These are phyloP conservation scores for Hetaerina americana DNA, from an alignment of 1,140 invertebrate species.

Conservation along the genomic window DNA sequence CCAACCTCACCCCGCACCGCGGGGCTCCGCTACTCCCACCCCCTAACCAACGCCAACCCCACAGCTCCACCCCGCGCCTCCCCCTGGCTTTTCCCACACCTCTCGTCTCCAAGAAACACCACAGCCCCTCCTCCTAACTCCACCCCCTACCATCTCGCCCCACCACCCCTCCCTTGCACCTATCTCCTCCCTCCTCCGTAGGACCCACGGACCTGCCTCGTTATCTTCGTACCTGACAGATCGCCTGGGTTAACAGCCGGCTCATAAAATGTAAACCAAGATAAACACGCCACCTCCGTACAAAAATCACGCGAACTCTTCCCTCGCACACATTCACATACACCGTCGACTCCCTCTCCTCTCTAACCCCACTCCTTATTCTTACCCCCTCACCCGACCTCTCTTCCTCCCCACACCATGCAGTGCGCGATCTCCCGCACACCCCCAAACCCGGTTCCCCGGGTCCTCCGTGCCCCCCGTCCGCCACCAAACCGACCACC, in stretches of 20 bases:
- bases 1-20: too few relatives aligned
- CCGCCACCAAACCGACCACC: too few relatives aligned
- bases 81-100: neutral
- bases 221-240: neutral
- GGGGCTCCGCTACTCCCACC: too few relatives aligned
- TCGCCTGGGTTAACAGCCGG: neutral
- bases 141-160: neutral
- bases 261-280: neutral
- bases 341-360: neutral
- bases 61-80: neutral
- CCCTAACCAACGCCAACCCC: too few relatives aligned
- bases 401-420: too few relatives aligned
- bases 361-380: neutral
- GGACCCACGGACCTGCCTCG: neutral
- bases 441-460: too few relatives aligned
- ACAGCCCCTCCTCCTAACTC: neutral
- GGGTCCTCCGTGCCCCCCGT: too few relatives aligned
- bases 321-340: neutral
- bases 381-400: neutral
- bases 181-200: neutral
- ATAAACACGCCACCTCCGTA: neutral
- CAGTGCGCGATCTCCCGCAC: too few relatives aligned
- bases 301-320: neutral
- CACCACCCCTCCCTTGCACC: neutral
- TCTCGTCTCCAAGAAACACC: neutral